A percentile compares a stretch with the other conserved stretches of the same genome.
These are phyloP conservation scores for Xiphophorus couchianus DNA, from an alignment of 2,113 vertebrate genomes.

Conservation along the genomic window DNA sequence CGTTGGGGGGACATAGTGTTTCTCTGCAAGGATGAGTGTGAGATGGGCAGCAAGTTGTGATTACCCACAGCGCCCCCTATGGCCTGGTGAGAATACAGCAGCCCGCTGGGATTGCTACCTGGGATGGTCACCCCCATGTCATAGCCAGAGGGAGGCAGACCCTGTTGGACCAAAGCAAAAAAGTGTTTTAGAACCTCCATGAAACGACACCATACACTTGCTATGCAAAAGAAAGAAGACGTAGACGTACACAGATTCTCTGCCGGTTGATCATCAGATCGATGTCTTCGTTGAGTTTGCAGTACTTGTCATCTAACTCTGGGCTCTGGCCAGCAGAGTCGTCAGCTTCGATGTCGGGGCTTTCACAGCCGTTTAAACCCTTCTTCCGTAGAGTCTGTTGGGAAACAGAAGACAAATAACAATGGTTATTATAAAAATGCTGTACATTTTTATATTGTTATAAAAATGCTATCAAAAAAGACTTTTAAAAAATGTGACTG, in stretches of 20 bases:
- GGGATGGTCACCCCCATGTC: conserved; percentile 94
- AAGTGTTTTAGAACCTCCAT: neutral
- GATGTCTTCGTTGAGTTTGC: conserved; percentile 98
- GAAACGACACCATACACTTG: neutral
- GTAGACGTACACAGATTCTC: conserved; percentile 93
- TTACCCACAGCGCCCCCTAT: conserved; percentile 85
- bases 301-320: conserved; percentile 97
- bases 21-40: conserved; percentile 91
- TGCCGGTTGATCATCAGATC: conserved; percentile 99
- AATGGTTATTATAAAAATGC: too few species aligned
- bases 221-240: conserved; percentile 23
- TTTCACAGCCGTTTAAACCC: conserved; percentile 97
- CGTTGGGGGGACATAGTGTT: conserved; percentile 93
- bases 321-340: conserved; percentile 98
- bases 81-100: conserved; percentile 90
- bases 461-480: too few species aligned
- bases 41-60: conserved; percentile 90
- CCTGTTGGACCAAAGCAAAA: conserved; percentile 70
- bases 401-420: neutral
- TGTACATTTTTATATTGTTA: too few species aligned
- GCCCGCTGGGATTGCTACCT: conserved; percentile 85
- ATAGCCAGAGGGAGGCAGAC: conserved; percentile 91
- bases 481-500: too few species aligned
- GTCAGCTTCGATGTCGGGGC: conserved; percentile 96
- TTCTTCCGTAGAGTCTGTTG: conserved; percentile 96